Percentiles rank a stretch among this genome's conserved stretches.
Evolutionary conservation across 30 jellyfish, hydroid and myxozoan species (phyloP).

Genomic region (Chironex yamaguchii): DNA sequence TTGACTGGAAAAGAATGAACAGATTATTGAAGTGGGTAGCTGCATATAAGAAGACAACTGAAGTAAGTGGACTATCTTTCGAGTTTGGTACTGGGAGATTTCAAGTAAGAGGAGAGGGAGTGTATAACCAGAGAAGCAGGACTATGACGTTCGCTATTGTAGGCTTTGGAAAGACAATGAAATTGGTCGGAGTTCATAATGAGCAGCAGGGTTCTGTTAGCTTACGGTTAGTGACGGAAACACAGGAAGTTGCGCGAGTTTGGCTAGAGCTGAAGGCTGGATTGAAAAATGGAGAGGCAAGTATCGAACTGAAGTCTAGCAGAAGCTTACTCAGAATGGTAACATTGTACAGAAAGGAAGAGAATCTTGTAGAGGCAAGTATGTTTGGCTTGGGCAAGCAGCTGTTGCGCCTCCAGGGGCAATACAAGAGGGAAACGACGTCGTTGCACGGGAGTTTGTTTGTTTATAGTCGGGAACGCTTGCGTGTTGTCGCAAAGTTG

Average conservation of each 20-base stretch:
- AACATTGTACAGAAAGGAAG: constrained; percentile 2
- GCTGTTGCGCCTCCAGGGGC: constrained; percentile 10
- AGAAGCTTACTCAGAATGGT: constrained; percentile 35
- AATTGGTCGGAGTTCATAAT: constrained; percentile 13
- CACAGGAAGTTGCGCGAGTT: constrained; percentile 27
- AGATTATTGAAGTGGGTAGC: constrained; percentile 62
- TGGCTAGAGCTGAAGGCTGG: background rate
- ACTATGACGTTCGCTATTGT: constrained; percentile 30
- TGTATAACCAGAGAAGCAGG: constrained; percentile 55
- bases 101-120: constrained; percentile 60
- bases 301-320: constrained; percentile 1
- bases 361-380: background rate
- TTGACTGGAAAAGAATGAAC: constrained; percentile 79
- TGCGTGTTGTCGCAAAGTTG: constrained; percentile 57
- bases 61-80: constrained; percentile 55
- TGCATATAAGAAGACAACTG: constrained; percentile 47
- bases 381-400: constrained; percentile 22
- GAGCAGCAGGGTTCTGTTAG: constrained; percentile 27
- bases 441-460: background rate
- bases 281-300: constrained; percentile 15
- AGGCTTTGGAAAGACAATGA: constrained; percentile 44
- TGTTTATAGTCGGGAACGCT: constrained; percentile 26
- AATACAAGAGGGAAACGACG: constrained; percentile 8
- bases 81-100: constrained; percentile 54
- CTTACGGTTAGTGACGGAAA: constrained; percentile 17